Conservation (phyloP, 2,888 invertebrate species). For the Archips xylosteana region DNA sequence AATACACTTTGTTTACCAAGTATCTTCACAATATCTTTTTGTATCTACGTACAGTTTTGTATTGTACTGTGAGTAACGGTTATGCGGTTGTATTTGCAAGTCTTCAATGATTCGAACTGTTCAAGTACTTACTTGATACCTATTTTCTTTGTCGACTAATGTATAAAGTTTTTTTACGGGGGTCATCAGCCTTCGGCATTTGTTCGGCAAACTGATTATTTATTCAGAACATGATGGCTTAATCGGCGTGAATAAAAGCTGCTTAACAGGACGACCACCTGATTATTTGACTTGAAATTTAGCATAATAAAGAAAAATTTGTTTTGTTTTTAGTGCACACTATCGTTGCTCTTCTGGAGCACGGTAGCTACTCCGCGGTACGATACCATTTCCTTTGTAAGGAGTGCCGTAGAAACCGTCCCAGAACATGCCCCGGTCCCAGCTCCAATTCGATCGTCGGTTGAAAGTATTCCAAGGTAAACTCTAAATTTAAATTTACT, state of each 20-base stretch:
- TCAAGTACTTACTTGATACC: conserved; percentile 64
- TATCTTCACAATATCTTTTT: conserved; percentile 16
- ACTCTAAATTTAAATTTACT: conserved; percentile 19
- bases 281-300: conserved; percentile 15
- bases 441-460: conserved; percentile 89
- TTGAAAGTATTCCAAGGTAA: conserved; percentile 89
- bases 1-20: neutral
- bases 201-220: conserved; percentile 65
- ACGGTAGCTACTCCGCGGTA: conserved; percentile 67
- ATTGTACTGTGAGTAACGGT: conserved; percentile 57
- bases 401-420: conserved; percentile 73
- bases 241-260: conserved; percentile 47
- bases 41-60: neutral
- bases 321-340: conserved; percentile 60
- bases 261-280: conserved; percentile 24
- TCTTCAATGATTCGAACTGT: conserved; percentile 61
- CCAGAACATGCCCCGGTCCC: conserved; percentile 74
- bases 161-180: conserved; percentile 61
- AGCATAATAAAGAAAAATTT: neutral
- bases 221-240: conserved; percentile 64
- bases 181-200: conserved; percentile 72
- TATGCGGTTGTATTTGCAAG: conserved; percentile 46
- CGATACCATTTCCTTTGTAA: conserved; percentile 59
- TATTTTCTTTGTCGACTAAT: conserved; percentile 67
- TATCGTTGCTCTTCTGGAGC: conserved; percentile 61